These are phyloP conservation scores for Ficedula albicollis DNA, from an alignment of 2,797 vertebrate genomes.

Conservation along the genomic window DNA sequence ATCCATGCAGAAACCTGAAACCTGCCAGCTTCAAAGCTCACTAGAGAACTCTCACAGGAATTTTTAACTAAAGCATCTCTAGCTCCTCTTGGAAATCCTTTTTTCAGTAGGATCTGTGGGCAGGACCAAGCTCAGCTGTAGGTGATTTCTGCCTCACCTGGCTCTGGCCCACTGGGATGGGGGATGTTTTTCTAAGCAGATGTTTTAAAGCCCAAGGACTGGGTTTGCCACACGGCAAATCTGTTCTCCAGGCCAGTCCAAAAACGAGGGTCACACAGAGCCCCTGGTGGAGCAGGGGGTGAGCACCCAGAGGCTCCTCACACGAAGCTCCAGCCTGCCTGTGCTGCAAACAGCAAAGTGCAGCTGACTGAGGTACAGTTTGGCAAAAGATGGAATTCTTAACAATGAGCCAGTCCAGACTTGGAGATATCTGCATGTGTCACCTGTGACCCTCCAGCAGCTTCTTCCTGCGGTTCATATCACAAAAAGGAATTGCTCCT, in stretches of 20 bases:
- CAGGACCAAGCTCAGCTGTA: background rate
- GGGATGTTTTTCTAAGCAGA: background rate
- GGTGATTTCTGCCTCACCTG: background rate
- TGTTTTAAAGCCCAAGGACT: background rate
- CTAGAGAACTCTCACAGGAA: background rate
- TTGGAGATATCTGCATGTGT: background rate
- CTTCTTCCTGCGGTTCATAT: background rate
- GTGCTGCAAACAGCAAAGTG: background rate
- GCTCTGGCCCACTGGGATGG: background rate
- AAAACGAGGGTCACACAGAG: accelerated
- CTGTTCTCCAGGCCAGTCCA: background rate
- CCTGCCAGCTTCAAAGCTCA: background rate
- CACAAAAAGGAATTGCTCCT: background rate
- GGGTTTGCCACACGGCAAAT: background rate
- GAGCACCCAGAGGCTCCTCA: background rate
- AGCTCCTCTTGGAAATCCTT: background rate
- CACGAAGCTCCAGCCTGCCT: background rate
- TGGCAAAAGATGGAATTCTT: background rate
- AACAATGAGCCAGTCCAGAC: background rate
- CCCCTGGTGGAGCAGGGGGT: accelerated
- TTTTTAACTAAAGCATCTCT: background rate
- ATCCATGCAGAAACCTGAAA: background rate
- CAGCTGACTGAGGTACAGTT: background rate
- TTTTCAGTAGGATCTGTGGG: background rate
- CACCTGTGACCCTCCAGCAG: background rate